These are phyloP conservation scores for Leptocoma aspasia DNA, from an alignment of 2,113 vertebrate genomes.

Conservation along the genomic window DNA sequence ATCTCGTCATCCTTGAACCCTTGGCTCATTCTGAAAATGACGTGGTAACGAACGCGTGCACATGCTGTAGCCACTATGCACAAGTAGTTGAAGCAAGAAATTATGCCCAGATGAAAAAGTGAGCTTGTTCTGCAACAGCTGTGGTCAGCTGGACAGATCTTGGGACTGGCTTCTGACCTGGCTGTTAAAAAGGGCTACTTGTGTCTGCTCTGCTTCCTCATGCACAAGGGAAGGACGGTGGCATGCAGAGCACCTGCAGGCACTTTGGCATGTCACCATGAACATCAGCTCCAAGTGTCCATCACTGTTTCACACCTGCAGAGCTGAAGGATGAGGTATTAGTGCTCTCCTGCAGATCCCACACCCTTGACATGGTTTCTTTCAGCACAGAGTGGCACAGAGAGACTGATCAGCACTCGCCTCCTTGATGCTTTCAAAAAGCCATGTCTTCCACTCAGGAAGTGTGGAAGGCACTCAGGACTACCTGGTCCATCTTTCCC, in stretches of 20 bases:
- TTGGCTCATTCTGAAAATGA: neutral
- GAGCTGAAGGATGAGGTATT: neutral
- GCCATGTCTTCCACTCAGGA: rapidly evolving
- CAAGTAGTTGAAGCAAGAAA: neutral
- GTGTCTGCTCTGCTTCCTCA: neutral
- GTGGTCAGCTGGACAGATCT: rapidly evolving
- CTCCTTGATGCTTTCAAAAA: neutral
- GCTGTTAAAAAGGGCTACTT: neutral
- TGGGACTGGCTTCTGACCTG: neutral
- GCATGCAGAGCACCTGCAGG: rapidly evolving
- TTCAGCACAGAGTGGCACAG: rapidly evolving
- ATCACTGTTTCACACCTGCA: neutral
- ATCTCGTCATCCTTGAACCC: rapidly evolving
- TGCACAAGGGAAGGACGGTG: neutral
- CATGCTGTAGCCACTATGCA: neutral
- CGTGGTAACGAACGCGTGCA: neutral
- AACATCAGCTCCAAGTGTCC: neutral
- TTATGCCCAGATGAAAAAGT: neutral
- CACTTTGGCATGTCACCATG: rapidly evolving
- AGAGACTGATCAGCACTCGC: neutral
- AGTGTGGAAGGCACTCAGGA: too few species aligned
- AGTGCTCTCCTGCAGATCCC: neutral
- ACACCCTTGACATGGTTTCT: rapidly evolving
- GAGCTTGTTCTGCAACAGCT: neutral
- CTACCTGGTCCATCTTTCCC: neutral